These are phyloP conservation scores for Catharus minimus DNA, from an alignment of 2,113 vertebrate species.

Conservation along the genomic window DNA sequence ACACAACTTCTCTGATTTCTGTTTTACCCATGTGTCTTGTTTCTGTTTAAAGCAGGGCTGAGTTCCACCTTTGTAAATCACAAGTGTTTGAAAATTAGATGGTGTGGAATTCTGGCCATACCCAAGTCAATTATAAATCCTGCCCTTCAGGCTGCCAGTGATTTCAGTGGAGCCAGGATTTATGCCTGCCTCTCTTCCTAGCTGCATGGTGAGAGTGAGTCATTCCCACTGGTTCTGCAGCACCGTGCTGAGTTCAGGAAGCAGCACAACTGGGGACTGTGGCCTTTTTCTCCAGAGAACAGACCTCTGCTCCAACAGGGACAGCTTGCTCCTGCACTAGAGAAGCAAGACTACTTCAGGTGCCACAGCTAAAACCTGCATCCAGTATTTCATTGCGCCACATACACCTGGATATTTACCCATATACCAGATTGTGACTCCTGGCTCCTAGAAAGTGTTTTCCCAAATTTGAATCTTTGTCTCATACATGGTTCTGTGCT, in stretches of 20 bases:
- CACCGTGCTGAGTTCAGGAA: neutral
- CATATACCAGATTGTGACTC: neutral
- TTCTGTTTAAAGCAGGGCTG: neutral
- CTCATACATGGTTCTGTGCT: neutral
- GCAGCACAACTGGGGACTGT: fast-evolving
- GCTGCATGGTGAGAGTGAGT: neutral
- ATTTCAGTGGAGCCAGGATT: neutral
- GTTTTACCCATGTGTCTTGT: neutral
- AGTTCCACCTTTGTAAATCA: neutral
- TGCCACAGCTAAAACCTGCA: neutral
- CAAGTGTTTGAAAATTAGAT: neutral
- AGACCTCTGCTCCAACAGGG: neutral
- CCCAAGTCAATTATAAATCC: neutral
- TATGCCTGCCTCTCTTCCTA: neutral
- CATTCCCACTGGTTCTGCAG: neutral
- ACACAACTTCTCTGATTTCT: neutral
- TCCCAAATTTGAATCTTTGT: neutral
- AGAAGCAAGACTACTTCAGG: neutral
- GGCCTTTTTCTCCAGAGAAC: neutral
- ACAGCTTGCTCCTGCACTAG: neutral
- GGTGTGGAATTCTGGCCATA: neutral
- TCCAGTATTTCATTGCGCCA: neutral
- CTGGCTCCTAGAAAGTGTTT: neutral
- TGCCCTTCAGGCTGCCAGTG: neutral
- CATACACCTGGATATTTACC: neutral